These are phyloP conservation scores for Lamellibrachia luymesi DNA, from an alignment of 1,140 invertebrate species.

Conservation along the genomic window DNA sequence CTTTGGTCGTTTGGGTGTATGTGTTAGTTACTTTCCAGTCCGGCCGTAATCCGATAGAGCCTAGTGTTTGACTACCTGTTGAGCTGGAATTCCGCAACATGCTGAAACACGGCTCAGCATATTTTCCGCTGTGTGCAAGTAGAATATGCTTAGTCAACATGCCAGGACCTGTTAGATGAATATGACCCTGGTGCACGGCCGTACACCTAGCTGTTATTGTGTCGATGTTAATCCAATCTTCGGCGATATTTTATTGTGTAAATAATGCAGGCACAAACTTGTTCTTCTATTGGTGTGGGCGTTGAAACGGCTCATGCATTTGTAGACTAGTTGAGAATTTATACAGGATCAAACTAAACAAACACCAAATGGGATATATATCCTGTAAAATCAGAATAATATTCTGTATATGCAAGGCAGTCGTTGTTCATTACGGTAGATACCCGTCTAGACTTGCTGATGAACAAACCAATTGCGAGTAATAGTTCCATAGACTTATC, in stretches of 20 bases:
- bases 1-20: not conserved
- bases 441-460: not conserved
- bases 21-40: not conserved
- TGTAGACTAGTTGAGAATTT: not conserved
- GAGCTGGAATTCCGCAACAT: not conserved
- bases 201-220: not conserved
- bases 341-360: not conserved
- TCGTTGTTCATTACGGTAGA: not conserved
- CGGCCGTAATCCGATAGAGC: not conserved
- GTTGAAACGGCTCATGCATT: not conserved
- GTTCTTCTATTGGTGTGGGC: not conserved
- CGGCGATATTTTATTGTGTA: not conserved
- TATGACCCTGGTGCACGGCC: too few relatives aligned
- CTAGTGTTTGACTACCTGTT: not conserved
- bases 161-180: not conserved
- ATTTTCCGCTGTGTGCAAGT: not conserved
- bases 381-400: not conserved
- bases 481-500: not conserved
- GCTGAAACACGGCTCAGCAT: not conserved
- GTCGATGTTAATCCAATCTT: not conserved
- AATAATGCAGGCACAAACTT: not conserved
- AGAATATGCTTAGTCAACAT: not conserved
- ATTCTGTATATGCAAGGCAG: not conserved
- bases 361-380: not conserved
- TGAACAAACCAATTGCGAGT: not conserved